These are phyloP conservation scores for Agrilus biguttatus DNA, from an alignment of 2,888 invertebrate species.

Conservation along the genomic window DNA sequence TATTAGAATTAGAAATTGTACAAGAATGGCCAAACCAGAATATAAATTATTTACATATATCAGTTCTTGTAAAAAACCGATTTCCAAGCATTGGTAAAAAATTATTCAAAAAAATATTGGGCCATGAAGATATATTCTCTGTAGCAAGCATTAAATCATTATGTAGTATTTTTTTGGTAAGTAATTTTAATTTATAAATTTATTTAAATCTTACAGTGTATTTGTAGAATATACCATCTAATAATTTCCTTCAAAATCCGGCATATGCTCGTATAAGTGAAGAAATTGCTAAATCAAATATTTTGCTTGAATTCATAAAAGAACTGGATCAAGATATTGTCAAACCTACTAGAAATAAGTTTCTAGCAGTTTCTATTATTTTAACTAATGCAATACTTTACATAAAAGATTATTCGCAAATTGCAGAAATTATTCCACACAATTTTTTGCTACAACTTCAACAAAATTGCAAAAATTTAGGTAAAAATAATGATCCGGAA, in stretches of 20 bases:
- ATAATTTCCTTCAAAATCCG: constrained; percentile 45
- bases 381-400: constrained; percentile 38
- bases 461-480: constrained; percentile 45
- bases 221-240: constrained; percentile 44
- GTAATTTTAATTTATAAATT: constrained; percentile 9
- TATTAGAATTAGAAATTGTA: constrained; percentile 42
- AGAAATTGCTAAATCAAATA: constrained; percentile 37
- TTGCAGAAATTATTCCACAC: constrained; percentile 45
- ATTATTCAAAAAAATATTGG: constrained; percentile 41
- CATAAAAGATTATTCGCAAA: constrained; percentile 31
- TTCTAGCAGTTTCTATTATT: constrained; percentile 44
- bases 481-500: constrained; percentile 41
- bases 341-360: constrained; percentile 43
- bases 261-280: constrained; percentile 45
- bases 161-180: constrained; percentile 47
- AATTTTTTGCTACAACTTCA: constrained; percentile 52
- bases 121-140: constrained; percentile 40
- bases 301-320: constrained; percentile 41
- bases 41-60: constrained; percentile 48
- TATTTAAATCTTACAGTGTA: not conserved
- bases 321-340: constrained; percentile 34
- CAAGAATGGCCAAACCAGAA: constrained; percentile 49
- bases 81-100: constrained; percentile 36
- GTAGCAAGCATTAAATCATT: constrained; percentile 41
- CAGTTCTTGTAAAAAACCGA: constrained; percentile 33